A percentile compares a stretch with the other conserved stretches of the same genome.
phyloP scores from a whole-genome alignment of 30 jellyfish, hydroid and myxozoan species.

The Morbakka virulenta region DNA sequence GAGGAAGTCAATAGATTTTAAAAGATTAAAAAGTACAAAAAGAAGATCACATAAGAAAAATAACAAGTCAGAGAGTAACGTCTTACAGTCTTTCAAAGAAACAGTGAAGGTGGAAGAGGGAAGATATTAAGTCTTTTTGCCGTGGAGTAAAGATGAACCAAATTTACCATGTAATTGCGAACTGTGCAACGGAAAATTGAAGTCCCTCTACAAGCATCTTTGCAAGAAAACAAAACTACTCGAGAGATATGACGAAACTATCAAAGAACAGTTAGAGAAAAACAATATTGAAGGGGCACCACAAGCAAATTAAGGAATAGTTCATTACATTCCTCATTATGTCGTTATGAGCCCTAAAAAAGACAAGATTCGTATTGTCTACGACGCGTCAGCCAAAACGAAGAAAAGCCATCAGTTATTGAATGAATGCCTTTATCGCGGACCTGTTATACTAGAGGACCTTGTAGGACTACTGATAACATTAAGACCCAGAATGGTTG shows the following conservation, averaged over 20 bases:
- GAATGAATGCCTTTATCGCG: slow-evolving; percentile 22
- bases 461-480: slow-evolving; percentile 11
- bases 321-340: slow-evolving; percentile 35
- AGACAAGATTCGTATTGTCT: too few relatives aligned
- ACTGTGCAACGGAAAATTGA: slow-evolving; percentile 14
- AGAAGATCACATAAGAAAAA: too few relatives aligned
- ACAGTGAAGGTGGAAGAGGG: slow-evolving; percentile 12
- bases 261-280: slow-evolving; percentile 16
- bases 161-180: slow-evolving; percentile 13
- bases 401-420: slow-evolving; percentile 1
- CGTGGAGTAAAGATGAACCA: slow-evolving; percentile 25
- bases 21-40: too few relatives aligned
- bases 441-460: too few relatives aligned
- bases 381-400: slow-evolving; percentile 33
- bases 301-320: not conserved
- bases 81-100: not conserved
- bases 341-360: slow-evolving; percentile 17
- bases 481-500: slow-evolving; percentile 5
- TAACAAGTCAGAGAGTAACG: not conserved
- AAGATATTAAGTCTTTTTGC: slow-evolving; percentile 17
- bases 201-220: not conserved
- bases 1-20: too few relatives aligned
- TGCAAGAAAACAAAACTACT: not conserved
- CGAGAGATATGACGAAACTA: slow-evolving; percentile 4
- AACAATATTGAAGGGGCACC: not conserved